These are phyloP conservation scores for Protobothrops mucrosquamatus DNA, from an alignment of 2,113 vertebrate species.

Conservation along the genomic window DNA sequence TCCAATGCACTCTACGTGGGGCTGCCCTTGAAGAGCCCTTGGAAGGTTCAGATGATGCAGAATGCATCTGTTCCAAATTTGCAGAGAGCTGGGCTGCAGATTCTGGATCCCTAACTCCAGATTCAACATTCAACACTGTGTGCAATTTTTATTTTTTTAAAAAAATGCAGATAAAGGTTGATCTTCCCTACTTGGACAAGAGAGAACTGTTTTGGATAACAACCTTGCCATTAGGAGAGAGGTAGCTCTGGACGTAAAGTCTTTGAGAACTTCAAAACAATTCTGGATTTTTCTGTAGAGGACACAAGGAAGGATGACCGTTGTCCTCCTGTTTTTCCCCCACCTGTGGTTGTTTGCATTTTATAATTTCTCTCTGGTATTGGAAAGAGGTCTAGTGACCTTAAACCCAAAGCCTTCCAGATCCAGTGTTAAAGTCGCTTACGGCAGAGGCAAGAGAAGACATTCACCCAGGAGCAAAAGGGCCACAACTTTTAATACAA, in stretches of 20 bases:
- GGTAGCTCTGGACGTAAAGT: neutral
- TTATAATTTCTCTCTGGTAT: neutral
- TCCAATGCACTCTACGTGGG: no score
- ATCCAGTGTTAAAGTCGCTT: neutral
- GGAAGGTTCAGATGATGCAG: no score
- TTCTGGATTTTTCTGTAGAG: neutral
- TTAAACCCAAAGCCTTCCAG: neutral
- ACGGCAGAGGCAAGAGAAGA: neutral
- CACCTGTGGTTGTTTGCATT: neutral
- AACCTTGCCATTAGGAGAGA: neutral
- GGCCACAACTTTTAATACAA: neutral
- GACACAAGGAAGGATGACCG: neutral
- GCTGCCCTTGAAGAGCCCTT: no score
- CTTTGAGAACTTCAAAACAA: neutral
- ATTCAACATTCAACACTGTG: neutral
- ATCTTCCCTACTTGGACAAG: neutral
- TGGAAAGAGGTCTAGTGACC: neutral
- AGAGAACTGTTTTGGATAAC: neutral
- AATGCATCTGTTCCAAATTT: neutral
- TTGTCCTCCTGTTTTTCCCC: neutral
- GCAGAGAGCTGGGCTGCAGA: neutral
- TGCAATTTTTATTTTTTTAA: constrained; percentile 14
- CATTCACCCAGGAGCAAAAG: neutral
- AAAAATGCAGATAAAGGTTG: neutral
- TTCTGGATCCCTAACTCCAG: neutral